These are phyloP conservation scores for Agapornis roseicollis DNA, from an alignment of 2,113 vertebrate species.

Conservation along the genomic window DNA sequence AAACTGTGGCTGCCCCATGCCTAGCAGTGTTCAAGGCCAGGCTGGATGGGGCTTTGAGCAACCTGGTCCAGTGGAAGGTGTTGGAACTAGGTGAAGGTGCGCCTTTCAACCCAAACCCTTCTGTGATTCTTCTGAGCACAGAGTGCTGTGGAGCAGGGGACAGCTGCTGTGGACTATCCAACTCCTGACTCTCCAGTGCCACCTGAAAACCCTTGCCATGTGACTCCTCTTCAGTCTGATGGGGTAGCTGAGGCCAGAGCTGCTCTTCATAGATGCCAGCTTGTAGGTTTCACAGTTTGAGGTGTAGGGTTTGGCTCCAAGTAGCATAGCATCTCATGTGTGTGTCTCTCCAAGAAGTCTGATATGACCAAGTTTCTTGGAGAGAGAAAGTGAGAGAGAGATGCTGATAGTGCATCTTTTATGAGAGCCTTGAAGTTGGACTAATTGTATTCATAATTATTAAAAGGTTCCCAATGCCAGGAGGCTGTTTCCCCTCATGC, in stretches of 20 bases:
- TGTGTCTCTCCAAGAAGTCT: not conserved
- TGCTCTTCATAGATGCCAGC: not conserved
- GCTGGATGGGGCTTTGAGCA: not conserved
- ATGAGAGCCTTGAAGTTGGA: not conserved
- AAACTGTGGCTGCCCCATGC: not conserved
- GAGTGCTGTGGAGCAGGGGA: not conserved
- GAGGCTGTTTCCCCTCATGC: not conserved
- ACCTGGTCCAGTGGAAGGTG: not conserved
- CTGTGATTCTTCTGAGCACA: not conserved
- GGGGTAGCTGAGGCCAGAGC: not conserved
- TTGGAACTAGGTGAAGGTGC: not conserved
- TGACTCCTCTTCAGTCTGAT: not conserved
- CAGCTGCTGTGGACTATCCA: not conserved
- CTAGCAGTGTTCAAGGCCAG: not conserved
- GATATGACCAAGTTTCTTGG: not conserved
- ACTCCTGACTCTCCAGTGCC: not conserved
- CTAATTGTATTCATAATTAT: not conserved
- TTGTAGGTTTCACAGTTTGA: not conserved
- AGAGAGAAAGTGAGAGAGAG: not conserved
- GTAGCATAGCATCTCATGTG: fast-evolving
- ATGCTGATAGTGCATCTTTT: not conserved
- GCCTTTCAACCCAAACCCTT: not conserved
- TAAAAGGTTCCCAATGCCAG: not conserved
- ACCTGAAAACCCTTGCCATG: not conserved
- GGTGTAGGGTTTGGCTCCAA: not conserved